These are phyloP conservation scores for Sus cebifrons DNA, from an alignment of 2,797 vertebrate genomes.

Conservation along the genomic window DNA sequence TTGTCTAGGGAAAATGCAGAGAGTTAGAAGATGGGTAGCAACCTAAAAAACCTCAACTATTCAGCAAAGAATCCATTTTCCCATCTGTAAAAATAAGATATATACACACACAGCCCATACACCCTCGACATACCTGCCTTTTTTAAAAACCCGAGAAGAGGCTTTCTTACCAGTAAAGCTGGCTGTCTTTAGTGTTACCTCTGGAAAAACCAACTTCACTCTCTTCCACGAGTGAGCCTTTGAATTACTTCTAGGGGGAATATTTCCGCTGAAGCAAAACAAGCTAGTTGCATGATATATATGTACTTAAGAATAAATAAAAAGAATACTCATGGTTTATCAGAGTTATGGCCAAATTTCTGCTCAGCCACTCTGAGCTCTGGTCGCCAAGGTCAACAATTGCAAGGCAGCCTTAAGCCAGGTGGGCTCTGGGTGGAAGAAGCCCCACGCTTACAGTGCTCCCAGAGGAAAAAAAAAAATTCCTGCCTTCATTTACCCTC, in stretches of 20 bases:
- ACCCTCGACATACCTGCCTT: background rate
- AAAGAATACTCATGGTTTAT: background rate
- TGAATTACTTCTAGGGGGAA: background rate
- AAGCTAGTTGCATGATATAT: background rate
- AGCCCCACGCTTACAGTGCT: conserved; percentile 25
- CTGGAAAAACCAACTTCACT: background rate
- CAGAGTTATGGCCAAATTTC: background rate
- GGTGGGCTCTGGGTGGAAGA: background rate
- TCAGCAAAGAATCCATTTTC: conserved; percentile 26
- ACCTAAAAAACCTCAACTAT: background rate
- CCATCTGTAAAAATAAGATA: background rate
- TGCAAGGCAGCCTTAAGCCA: conserved; percentile 53
- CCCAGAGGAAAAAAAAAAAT: background rate
- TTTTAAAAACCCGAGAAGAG: background rate
- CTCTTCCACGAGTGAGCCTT: background rate
- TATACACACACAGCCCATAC: background rate
- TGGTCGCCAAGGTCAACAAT: background rate
- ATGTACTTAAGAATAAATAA: background rate
- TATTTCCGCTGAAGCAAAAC: background rate
- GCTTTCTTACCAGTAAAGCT: background rate
- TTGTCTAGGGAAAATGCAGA: background rate
- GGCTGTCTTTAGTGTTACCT: background rate
- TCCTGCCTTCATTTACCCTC: background rate
- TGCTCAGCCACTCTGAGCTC: background rate
- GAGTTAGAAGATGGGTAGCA: background rate